Conservation (phyloP, 2,113 vertebrate species). For the Syrmaticus mikado region DNA sequence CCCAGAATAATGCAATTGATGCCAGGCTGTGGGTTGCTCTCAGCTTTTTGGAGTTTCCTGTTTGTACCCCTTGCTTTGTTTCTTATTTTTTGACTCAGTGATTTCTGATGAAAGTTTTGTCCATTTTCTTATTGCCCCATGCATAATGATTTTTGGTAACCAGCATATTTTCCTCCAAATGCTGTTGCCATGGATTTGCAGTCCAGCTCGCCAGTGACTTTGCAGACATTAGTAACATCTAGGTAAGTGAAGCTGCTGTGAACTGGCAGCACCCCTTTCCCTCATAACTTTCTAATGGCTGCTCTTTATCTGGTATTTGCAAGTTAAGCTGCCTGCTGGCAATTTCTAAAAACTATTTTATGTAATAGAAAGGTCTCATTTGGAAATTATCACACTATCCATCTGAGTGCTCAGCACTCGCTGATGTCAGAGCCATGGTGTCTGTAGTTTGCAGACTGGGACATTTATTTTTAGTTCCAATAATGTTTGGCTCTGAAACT, state of each 20-base stretch:
- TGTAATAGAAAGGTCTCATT: constrained; percentile 24
- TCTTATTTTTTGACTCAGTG: not conserved
- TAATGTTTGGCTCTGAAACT: constrained; percentile 31
- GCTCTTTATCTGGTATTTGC: not conserved
- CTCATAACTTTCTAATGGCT: not conserved
- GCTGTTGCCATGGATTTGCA: not conserved
- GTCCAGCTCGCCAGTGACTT: not conserved
- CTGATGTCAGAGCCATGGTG: not conserved
- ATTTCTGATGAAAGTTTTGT: not conserved
- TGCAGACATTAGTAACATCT: not conserved
- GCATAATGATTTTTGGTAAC: not conserved
- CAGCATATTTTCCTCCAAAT: not conserved
- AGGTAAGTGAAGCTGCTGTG: not conserved
- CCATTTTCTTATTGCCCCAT: not conserved
- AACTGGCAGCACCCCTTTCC: constrained; percentile 18
- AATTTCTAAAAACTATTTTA: constrained; percentile 10
- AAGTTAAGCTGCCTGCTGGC: not conserved
- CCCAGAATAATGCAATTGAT: not conserved
- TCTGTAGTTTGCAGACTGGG: constrained; percentile 32
- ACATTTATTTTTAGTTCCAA: constrained; percentile 34
- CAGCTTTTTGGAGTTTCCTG: not conserved
- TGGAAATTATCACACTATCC: constrained; percentile 29
- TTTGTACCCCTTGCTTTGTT: not conserved
- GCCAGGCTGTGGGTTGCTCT: not conserved
- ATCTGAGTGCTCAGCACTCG: not conserved